Base-by-base conservation (phyloP, 2,797 vertebrate genomes). In the Sebastiscus albofasciatus region DNA sequence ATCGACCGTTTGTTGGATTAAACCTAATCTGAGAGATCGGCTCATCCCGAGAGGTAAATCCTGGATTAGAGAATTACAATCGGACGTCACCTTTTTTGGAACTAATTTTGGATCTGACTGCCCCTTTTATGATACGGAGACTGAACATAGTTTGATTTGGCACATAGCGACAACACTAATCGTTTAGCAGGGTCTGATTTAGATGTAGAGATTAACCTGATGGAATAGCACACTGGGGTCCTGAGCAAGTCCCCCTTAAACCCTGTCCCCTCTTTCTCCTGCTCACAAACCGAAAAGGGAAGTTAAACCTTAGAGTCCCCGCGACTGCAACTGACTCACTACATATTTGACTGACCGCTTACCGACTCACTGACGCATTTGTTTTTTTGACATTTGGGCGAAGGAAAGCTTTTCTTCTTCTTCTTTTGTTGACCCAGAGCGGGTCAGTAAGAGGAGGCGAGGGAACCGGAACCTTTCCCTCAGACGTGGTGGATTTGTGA, bases 131-230 rank as follows among this genome's bases (percentile, higher is more conserved):
- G 60, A 89, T 26, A 29, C 42, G 13, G 13, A 54, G 24, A 59
- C 65, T 69, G 65, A 61, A 77, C 16, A 1, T 0, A 6, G 26
- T 27, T 60, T 61, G 60, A 76, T 82, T 68, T 66, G 91, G 90
- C 87, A 88, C 90, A 89, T 87, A 80, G 39, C 27, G 39, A 76
- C 79, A 80, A 74, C 79, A 80, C 80, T 81, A 82, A 85, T 80
- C 31, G 9, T 46, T 64, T 6, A 75, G 67, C 77, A 75, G 84
- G 80, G 83, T 87, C 66, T 36, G 62, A 76, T 56, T 31, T 1
- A 20, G 72, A 77, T 26, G 39, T 46, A 54, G 42, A 56, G 16
- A 82, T 78, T n/a, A 72, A 73, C 69, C 55, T 82, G 67, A 84
- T 69, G 39, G 72, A 81, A 86, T 67, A 90, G 89, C 89, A 93